These are phyloP conservation scores for Acanthopagrus latus DNA, from an alignment of 2,797 vertebrate species.

Conservation along the genomic window DNA sequence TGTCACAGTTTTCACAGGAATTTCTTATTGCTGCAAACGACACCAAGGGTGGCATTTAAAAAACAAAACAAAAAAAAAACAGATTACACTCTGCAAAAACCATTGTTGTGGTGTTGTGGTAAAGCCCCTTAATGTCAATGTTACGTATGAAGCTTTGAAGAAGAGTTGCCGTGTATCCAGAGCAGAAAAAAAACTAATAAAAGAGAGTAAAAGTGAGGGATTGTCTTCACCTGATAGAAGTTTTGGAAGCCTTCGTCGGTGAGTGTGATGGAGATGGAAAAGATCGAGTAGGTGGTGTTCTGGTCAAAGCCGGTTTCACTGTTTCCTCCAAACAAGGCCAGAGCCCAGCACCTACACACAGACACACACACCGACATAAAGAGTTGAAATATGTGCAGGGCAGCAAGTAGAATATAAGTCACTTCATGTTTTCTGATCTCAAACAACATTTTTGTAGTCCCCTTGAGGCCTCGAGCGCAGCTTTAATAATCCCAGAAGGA, in stretches of 20 bases:
- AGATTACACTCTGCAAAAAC: no score
- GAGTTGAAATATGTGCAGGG: slow-evolving; percentile 11
- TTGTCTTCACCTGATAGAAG: slow-evolving; percentile 90
- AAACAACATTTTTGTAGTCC: slow-evolving; percentile 16
- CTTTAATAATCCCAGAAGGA: slow-evolving; percentile 19
- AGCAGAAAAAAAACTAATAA: not conserved
- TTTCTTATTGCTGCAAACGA: no score
- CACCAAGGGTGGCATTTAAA: no score
- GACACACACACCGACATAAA: slow-evolving; percentile 20
- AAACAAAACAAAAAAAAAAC: no score
- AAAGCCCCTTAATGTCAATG: no score
- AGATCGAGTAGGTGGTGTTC: slow-evolving; percentile 96
- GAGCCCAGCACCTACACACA: slow-evolving; percentile 91
- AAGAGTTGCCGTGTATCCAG: not conserved
- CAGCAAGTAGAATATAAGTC: slow-evolving; percentile 24
- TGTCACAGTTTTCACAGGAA: no score
- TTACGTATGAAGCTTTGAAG: no score
- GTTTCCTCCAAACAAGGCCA: slow-evolving; percentile 96
- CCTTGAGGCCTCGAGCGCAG: not conserved
- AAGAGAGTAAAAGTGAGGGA: not conserved
- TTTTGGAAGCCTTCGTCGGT: slow-evolving; percentile 95
- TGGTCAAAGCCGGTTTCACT: slow-evolving; percentile 97
- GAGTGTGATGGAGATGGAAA: slow-evolving; percentile 96
- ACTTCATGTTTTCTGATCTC: slow-evolving; percentile 26
- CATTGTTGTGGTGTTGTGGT: no score